Conservation (phyloP, 2,888 invertebrate species). For the Melanophora roralis region DNA sequence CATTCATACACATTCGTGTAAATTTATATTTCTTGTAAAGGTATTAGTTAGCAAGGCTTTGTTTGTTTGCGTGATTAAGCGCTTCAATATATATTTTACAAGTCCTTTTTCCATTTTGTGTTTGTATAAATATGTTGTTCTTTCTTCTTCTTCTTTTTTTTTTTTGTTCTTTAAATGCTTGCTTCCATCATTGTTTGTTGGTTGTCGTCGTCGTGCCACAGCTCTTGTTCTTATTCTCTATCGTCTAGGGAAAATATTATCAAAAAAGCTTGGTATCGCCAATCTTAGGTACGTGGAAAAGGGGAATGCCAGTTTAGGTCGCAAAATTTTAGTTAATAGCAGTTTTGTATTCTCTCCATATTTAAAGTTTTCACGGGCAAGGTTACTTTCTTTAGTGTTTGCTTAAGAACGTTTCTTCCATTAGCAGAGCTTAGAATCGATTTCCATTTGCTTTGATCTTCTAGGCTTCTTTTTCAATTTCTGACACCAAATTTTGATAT, state of each 20-base stretch:
- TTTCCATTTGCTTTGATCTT: no score
- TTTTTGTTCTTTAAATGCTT: slow-evolving; percentile 43
- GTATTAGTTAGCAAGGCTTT: background rate
- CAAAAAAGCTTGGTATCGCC: slow-evolving; percentile 1
- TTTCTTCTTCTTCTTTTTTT: slow-evolving; percentile 20
- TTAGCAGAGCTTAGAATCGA: no score
- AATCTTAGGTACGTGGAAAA: background rate
- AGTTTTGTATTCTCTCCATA: no score
- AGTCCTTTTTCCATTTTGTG: slow-evolving; percentile 37
- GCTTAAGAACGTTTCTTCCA: no score
- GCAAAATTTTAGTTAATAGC: no score
- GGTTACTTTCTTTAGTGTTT: no score
- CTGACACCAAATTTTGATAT: no score
- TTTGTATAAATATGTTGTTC: slow-evolving; percentile 42
- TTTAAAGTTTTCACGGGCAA: no score
- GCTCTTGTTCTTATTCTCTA: slow-evolving; percentile 60
- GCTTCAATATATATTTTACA: slow-evolving; percentile 17
- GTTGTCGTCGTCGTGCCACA: slow-evolving; percentile 48
- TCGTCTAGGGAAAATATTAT: slow-evolving; percentile 14
- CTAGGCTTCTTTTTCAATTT: no score
- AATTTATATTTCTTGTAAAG: background rate
- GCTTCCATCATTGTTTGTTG: slow-evolving; percentile 46
- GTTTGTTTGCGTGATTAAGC: background rate
- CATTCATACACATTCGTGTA: background rate
- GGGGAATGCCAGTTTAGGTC: background rate